Percentiles rank a stretch among this genome's conserved stretches.
These are phyloP conservation scores for Melanogrammus aeglefinus DNA, from an alignment of 2,797 vertebrate species.

Conservation along the genomic window DNA sequence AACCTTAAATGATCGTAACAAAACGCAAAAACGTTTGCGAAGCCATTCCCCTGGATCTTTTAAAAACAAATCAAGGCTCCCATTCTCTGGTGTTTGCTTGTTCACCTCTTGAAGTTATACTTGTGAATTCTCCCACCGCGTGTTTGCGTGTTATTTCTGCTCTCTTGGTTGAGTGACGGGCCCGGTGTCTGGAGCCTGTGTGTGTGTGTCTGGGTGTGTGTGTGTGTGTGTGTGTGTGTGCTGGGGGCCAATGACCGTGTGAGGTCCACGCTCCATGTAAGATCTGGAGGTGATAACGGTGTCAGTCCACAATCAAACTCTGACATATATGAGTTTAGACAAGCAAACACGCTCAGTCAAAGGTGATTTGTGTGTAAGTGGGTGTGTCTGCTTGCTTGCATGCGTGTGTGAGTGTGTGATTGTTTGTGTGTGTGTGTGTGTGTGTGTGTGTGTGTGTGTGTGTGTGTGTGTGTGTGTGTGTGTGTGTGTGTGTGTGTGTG, in stretches of 20 bases:
- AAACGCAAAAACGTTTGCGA: too few relatives aligned
- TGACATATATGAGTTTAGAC: constrained; percentile 14
- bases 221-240: constrained; percentile 41
- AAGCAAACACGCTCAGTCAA: not conserved
- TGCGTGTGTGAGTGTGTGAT: not conserved
- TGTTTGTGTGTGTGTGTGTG: constrained; percentile 6
- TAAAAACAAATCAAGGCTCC: too few relatives aligned
- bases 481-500: constrained; percentile 6
- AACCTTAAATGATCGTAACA: not conserved
- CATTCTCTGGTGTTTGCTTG: not conserved
- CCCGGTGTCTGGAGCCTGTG: constrained; percentile 27
- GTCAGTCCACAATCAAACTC: not conserved
- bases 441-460: constrained; percentile 15
- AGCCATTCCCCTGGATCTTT: too few relatives aligned
- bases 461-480: constrained; percentile 11
- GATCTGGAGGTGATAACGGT: not conserved
- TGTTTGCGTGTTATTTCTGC: not conserved
- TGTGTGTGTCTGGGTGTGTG: constrained; percentile 25
- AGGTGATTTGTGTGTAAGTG: not conserved
- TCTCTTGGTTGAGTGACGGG: not conserved
- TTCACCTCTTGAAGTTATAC: not conserved
- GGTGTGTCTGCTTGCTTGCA: not conserved
- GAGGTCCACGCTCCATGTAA: not conserved
- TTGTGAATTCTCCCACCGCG: too few relatives aligned
- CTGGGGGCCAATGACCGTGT: not conserved